Percentiles rank a stretch among this genome's conserved stretches.
Conservation (phyloP, 2,797 vertebrate genomes). For the Tenualosa thibaudeaui region DNA sequence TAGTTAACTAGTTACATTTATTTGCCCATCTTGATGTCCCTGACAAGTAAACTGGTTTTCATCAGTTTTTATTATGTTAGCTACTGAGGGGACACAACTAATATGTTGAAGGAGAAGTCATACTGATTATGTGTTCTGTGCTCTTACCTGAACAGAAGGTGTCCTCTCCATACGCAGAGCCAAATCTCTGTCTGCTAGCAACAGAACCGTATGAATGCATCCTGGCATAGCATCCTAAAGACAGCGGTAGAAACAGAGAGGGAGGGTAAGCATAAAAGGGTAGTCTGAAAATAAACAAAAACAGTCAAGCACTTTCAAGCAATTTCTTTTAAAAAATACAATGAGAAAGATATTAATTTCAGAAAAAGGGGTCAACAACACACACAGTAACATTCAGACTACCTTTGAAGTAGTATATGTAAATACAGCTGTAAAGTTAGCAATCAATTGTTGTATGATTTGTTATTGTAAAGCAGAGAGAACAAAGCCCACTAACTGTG, state of each 20-base stretch:
- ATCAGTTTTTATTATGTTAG: too few species aligned
- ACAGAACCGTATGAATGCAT: slow-evolving; percentile 78
- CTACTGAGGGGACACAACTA: too few species aligned
- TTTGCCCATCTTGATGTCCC: too few species aligned
- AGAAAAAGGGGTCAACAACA: not conserved
- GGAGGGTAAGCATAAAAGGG: not conserved
- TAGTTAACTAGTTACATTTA: too few species aligned
- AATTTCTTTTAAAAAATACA: not conserved
- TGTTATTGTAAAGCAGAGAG: slow-evolving; percentile 2
- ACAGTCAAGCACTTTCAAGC: not conserved
- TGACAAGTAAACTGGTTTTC: too few species aligned
- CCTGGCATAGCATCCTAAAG: slow-evolving; percentile 75
- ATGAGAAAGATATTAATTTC: not conserved
- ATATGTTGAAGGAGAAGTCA: not conserved
- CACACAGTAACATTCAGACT: not conserved
- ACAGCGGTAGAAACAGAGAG: slow-evolving; percentile 24
- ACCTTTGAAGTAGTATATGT: not conserved
- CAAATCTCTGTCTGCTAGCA: slow-evolving; percentile 79
- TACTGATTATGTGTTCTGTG: not conserved
- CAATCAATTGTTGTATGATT: not conserved
- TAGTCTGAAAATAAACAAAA: not conserved
- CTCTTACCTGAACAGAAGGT: slow-evolving; percentile 77
- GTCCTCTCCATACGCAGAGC: slow-evolving; percentile 72
- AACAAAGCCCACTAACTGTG: not conserved
- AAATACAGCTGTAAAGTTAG: not conserved